Conservation (phyloP, 2,888 invertebrate genomes). For the Oscheius myriophilus region DNA sequence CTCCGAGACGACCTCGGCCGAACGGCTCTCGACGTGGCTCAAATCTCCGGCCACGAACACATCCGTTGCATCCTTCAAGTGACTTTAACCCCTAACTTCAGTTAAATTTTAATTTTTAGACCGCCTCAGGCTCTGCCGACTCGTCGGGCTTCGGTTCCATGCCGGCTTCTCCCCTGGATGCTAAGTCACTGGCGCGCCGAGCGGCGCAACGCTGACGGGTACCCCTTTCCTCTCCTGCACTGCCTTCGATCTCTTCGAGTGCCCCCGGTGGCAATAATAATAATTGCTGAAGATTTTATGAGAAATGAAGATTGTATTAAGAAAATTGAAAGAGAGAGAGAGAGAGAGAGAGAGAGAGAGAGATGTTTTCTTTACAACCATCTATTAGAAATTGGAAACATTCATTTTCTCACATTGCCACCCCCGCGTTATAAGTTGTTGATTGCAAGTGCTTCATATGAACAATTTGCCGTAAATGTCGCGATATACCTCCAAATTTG, state of each 20-base stretch:
- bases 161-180: constrained; percentile 51
- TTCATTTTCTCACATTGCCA: too few relatives aligned
- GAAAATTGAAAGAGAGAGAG: too few relatives aligned
- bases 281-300: too few relatives aligned
- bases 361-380: too few relatives aligned
- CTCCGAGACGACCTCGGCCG: constrained; percentile 50
- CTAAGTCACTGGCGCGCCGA: constrained; percentile 22
- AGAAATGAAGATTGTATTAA: too few relatives aligned
- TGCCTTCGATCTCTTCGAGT: constrained; percentile 24
- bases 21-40: constrained; percentile 52
- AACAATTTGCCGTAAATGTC: too few relatives aligned
- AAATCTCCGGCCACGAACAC: constrained; percentile 47
- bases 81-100: not conserved
- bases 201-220: not conserved
- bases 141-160: constrained; percentile 55
- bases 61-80: constrained; percentile 40
- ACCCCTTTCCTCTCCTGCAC: not conserved
- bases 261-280: constrained; percentile 11
- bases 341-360: too few relatives aligned
- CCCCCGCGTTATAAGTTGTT: too few relatives aligned
- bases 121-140: constrained; percentile 53
- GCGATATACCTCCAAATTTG: too few relatives aligned
- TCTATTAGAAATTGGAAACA: too few relatives aligned
- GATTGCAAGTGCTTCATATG: too few relatives aligned
- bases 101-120: constrained; percentile 25